A percentile compares a stretch with the other conserved stretches of the same genome.
Evolutionary conservation across 53 echinoderm and acorn worm genomes (phyloP).

Genomic region (Mesocentrotus franciscanus): DNA sequence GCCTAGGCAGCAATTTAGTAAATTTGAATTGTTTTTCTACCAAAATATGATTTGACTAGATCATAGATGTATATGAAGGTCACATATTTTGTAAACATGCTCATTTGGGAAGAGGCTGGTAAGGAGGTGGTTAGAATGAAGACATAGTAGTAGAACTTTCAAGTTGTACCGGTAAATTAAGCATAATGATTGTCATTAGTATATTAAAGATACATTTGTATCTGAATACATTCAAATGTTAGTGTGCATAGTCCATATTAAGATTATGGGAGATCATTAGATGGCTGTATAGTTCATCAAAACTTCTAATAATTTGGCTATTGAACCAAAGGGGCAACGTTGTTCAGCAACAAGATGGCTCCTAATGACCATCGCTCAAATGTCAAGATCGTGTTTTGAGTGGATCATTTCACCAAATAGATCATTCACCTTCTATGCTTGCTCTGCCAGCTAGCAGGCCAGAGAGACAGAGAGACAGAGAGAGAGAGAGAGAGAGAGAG

Average conservation of each 20-base stretch:
- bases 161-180: no score
- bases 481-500: not conserved
- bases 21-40: no score
- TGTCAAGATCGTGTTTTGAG: not conserved
- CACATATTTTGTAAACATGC: no score
- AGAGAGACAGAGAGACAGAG: not conserved
- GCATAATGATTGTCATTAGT: no score
- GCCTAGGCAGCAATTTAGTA: not conserved
- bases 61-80: no score
- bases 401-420: slow-evolving; percentile 23
- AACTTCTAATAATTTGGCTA: not conserved
- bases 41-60: no score
- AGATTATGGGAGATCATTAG: not conserved
- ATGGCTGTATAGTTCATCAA: not conserved
- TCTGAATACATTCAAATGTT: not conserved
- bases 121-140: no score
- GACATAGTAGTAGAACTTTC: no score
- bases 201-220: not conserved
- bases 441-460: not conserved
- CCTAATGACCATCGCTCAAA: not conserved
- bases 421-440: slow-evolving; percentile 37
- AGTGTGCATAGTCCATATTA: not conserved
- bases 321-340: not conserved
- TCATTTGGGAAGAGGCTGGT: no score
- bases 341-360: not conserved